Evolutionary conservation across 2,888 invertebrate species (phyloP), one percentile per base, ranked within the genome.

Genomic region (Cheilosia grossa): DNA sequence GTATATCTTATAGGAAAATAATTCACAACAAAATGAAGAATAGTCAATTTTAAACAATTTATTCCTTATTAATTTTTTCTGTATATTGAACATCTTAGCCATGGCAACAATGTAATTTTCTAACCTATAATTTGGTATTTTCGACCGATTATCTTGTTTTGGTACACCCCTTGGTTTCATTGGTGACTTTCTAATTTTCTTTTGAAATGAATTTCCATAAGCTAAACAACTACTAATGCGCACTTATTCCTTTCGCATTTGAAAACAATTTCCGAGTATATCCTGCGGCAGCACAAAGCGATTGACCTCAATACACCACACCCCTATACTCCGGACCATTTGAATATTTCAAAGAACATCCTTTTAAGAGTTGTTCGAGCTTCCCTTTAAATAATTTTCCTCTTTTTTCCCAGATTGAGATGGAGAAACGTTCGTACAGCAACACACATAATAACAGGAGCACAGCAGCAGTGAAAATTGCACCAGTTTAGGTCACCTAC

Each of bases 401-500:
- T 17, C n/a, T 10, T 30, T 51, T 51, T 61, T 37, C 1, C 37
- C 37, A 61, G 53, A 73, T 64, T 51, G 61, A 78, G 63, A 78
- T 66, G 75, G 59, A 82, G 58, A 77, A 72, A 70, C 53, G 40
- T 63, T 63, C 49, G 37, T 33, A 58, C 47, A 24, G 19, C 9
- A 47, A 4, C 21, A 47, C 27, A 58, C 69, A 70, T 10, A 49
- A 70, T 13, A 58, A 59, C 63, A 73, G 72, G 61, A 70, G 61
- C 59, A 79, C 63, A 74, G 70, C 80, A 85, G 75, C 80, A 85
- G 81, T 81, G 85, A 67, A 85, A 85, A 80, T 85, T 85, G 80
- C 30, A 70, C 9, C 73, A 77, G 81, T 81, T 85, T 85, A 85
- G 85, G 85, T 85, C 81, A 80, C 81, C 85, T 81, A 81, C 85